phyloP scores from a whole-genome alignment of 2,888 invertebrate species.

The Scrobipalpa atriplicella region DNA sequence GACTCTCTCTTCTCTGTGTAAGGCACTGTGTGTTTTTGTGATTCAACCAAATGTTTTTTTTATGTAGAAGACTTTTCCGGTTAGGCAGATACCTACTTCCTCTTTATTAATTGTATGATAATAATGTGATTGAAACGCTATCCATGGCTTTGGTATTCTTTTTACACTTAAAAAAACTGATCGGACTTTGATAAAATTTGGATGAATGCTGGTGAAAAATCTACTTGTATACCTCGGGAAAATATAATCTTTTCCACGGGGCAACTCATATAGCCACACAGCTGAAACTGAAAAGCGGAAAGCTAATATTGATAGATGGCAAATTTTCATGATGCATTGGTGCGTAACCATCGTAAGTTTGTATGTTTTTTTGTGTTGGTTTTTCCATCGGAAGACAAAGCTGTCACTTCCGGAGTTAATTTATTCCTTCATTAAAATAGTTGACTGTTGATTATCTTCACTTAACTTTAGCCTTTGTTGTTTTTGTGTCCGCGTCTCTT shows the following conservation, averaged over 20 bases:
- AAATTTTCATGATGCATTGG: background rate
- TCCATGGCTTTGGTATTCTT: no score
- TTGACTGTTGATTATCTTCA: background rate
- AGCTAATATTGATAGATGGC: background rate
- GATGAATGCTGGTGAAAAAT: no score
- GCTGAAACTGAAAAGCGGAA: no score
- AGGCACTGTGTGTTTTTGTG: background rate
- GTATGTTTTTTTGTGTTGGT: background rate
- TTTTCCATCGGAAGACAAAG: background rate
- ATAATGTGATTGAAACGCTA: no score
- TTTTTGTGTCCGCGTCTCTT: constrained; percentile 4
- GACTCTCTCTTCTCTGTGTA: constrained; percentile 41
- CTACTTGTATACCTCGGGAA: no score
- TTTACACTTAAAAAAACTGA: no score
- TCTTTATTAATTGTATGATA: no score
- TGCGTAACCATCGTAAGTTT: background rate
- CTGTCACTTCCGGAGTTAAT: background rate
- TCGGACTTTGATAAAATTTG: no score
- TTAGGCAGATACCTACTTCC: no score
- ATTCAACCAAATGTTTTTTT: background rate
- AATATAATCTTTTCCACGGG: no score
- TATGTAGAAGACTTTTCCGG: no score
- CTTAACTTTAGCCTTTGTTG: background rate
- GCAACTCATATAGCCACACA: no score
- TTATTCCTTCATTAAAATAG: background rate